Evolutionary conservation across 1,140 invertebrate species (phyloP).

Genomic region (Danaus plexippus): DNA sequence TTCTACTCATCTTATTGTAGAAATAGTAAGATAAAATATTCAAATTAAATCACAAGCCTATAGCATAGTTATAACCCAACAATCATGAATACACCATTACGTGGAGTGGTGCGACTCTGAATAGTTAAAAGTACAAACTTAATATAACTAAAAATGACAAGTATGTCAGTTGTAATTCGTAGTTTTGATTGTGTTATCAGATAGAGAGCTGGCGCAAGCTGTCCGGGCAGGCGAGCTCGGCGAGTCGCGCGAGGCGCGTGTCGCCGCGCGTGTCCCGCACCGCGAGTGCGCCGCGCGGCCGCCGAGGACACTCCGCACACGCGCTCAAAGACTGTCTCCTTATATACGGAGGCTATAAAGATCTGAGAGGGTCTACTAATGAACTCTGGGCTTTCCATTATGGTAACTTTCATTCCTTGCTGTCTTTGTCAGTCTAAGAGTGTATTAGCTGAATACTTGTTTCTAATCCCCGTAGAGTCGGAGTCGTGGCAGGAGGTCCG

Average conservation of each 20-base stretch:
- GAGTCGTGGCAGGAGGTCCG: slow-evolving; percentile 80
- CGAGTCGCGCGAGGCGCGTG: slow-evolving; percentile 19
- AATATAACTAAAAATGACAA: no score
- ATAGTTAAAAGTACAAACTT: no score
- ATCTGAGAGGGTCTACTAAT: slow-evolving; percentile 85
- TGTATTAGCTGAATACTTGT: no score
- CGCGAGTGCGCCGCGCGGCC: slow-evolving; percentile 81
- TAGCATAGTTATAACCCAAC: no score
- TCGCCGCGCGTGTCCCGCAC: slow-evolving; percentile 17
- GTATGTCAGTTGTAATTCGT: background rate
- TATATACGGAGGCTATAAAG: slow-evolving; percentile 92
- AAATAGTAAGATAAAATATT: no score
- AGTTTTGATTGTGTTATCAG: slow-evolving; percentile 45
- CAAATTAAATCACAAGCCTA: no score
- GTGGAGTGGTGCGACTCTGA: no score
- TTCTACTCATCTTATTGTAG: no score
- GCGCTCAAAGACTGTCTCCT: slow-evolving; percentile 86
- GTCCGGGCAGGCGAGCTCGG: slow-evolving; percentile 53
- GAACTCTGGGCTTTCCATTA: slow-evolving; percentile 93
- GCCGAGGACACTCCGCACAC: slow-evolving; percentile 87
- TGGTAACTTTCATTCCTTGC: slow-evolving; percentile 77
- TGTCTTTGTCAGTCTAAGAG: no score
- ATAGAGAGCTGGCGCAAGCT: slow-evolving; percentile 79
- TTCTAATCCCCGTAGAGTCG: slow-evolving; percentile 71
- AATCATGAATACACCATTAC: no score